Base-by-base conservation (phyloP, 2,888 invertebrate genomes). In the Hedychridium roseum region DNA sequence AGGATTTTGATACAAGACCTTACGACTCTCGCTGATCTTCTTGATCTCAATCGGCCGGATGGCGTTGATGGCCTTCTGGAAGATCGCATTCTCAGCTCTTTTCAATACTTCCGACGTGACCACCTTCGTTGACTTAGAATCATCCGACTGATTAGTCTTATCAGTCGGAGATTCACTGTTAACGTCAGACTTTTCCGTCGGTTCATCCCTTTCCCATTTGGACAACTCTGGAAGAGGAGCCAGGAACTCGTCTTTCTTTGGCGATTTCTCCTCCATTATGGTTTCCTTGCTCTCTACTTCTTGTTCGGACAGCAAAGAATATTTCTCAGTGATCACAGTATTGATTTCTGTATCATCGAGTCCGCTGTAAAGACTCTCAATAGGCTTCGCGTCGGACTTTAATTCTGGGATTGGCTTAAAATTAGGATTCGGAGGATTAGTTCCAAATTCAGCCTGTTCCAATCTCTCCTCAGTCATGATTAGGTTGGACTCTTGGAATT, bases 61-160 rank as follows among this genome's bases (percentile, higher is more conserved):
- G 0, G 92, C 90, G 69, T 89, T 91, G 31, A 91, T 90, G 0
- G 91, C 91, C 78, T 94, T 92, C 30, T 94, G 91, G 75, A 94
- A 92, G 64, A 95, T 90, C 0, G 91, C 94, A 75, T 94, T 94
- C 80, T 95, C 94, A 1, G 95, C 94, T 59, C 93, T 84, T 73
- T 94, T 94, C 38, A 95, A 81, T 2, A 95, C 92, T 78, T 94
- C 94, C 14, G 89, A 90, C 1, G 94, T 93, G 1, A 88, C 82
- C 28, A 89, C 87, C 80, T 91, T 91, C 2, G 66, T 64, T 1
- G 64, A 62, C 38, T 76, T 76, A 0, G 59, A 53, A 2, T 74
- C 74, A 14, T 75, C 75, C 2, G 55, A 43, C n/a, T 50, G 54
- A 41, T n/a, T n/a, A n/a, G 54, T 52, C 14, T 70, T 70, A 1